Conservation (phyloP, 2,888 invertebrate genomes). For the Sepiola atlantica region DNA sequence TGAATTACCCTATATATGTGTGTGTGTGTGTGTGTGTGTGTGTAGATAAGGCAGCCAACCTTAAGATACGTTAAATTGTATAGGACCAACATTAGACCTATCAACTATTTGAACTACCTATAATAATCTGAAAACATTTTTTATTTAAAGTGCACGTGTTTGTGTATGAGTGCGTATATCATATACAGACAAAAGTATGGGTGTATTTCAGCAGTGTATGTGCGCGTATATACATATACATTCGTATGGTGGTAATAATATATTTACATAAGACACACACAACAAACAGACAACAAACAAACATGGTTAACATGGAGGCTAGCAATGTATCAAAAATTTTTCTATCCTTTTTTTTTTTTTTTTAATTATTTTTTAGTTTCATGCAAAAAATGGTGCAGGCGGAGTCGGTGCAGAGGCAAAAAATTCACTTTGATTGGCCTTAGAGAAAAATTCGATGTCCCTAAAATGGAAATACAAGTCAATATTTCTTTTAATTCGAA, state of each 20-base stretch:
- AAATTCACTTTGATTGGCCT: neutral
- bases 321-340: slow-evolving; percentile 1
- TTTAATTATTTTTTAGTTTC: neutral
- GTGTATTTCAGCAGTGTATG: neutral
- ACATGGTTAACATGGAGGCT: neutral
- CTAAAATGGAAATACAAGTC: neutral
- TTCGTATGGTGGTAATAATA: slow-evolving; percentile 32
- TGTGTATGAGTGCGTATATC: neutral
- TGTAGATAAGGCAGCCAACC: no score
- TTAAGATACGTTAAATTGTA: no score
- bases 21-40: no score
- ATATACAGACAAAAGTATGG: neutral
- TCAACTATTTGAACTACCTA: neutral
- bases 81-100: neutral
- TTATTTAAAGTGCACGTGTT: neutral
- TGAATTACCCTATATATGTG: no score
- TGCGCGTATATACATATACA: neutral
- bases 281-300: neutral
- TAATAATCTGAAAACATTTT: neutral
- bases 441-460: neutral
- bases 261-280: slow-evolving; percentile 32
- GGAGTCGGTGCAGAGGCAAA: neutral
- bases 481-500: neutral
- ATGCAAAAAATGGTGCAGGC: neutral
- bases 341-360: neutral